A percentile compares a stretch with the other conserved stretches of the same genome.
Evolutionary conservation across 2,888 invertebrate genomes (phyloP).

Genomic region (Dyspetes luteomarginatus): DNA sequence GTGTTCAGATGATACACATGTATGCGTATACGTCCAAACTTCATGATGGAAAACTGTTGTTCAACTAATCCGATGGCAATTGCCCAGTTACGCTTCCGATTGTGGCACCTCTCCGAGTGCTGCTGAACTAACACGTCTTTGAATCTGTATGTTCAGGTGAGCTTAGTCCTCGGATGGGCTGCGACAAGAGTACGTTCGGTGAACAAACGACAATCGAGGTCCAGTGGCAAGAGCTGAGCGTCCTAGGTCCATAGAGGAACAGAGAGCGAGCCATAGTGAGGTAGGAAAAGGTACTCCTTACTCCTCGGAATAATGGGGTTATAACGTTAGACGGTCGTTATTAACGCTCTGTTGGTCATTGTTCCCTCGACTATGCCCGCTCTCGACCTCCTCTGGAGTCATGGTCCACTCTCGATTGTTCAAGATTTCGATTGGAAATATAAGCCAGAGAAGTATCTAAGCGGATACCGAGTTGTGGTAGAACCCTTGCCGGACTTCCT

Average conservation of each 20-base stretch:
- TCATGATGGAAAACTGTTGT: slow-evolving; percentile 53
- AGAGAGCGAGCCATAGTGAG: slow-evolving; percentile 35
- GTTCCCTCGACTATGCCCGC: slow-evolving; percentile 31
- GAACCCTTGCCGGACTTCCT: slow-evolving; percentile 42
- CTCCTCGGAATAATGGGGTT: slow-evolving; percentile 70
- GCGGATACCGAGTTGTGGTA: slow-evolving; percentile 34
- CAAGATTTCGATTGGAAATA: slow-evolving; percentile 59
- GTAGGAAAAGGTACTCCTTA: slow-evolving; percentile 46
- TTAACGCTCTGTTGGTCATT: slow-evolving; percentile 69
- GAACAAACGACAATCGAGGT: slow-evolving; percentile 20
- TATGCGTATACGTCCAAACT: slow-evolving; percentile 1
- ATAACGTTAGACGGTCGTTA: slow-evolving; percentile 73
- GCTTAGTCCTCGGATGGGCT: slow-evolving; percentile 31
- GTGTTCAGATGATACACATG: slow-evolving; percentile 21
- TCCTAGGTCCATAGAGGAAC: not conserved
- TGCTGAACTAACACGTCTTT: slow-evolving; percentile 31
- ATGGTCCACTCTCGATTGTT: slow-evolving; percentile 56
- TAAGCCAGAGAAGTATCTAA: slow-evolving; percentile 34
- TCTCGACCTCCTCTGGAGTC: slow-evolving; percentile 38
- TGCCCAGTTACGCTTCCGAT: slow-evolving; percentile 74
- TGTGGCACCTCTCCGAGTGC: slow-evolving; percentile 70
- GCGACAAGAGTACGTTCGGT: slow-evolving; percentile 10
- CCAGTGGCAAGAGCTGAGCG: not conserved
- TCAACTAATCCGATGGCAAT: slow-evolving; percentile 66
- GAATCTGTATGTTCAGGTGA: slow-evolving; percentile 37